Evolutionary conservation across 1,140 invertebrate genomes (phyloP).

Genomic region (Sarcophaga bullata): DNA sequence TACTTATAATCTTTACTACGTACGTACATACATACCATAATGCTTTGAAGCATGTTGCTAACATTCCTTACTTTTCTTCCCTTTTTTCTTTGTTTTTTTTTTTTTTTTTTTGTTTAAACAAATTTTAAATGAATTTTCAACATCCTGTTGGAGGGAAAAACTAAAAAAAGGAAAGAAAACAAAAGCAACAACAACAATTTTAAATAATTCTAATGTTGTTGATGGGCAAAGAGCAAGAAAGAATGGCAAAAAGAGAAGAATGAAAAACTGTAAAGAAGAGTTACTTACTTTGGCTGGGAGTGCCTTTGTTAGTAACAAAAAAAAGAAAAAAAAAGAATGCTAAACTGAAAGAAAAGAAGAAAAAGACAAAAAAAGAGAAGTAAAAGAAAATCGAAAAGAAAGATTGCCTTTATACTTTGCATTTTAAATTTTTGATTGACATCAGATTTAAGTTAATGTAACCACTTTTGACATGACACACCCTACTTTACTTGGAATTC

Average conservation of each 20-base stretch:
- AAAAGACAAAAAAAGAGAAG: no score
- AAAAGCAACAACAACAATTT: background rate
- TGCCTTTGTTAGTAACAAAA: background rate
- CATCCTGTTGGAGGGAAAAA: slow-evolving; percentile 16
- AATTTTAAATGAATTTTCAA: slow-evolving; percentile 39
- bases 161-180: background rate
- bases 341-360: background rate
- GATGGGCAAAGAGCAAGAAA: background rate
- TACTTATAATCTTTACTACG: background rate
- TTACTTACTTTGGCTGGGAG: slow-evolving; percentile 5
- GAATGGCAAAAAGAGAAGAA: background rate
- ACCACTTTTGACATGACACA: slow-evolving; percentile 35
- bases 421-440: slow-evolving; percentile 41
- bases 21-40: no score
- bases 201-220: slow-evolving; percentile 30
- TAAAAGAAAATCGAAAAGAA: background rate
- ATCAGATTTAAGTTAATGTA: slow-evolving; percentile 41
- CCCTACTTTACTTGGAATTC: slow-evolving; percentile 9
- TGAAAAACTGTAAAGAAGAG: background rate
- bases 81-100: no score
- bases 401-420: slow-evolving; percentile 32
- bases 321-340: slow-evolving; percentile 1
- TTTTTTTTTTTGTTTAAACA: background rate
- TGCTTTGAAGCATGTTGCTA: background rate
- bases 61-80: no score